Evolutionary conservation across 2,797 vertebrate species (phyloP).

Genomic region (Acanthornis magna): DNA sequence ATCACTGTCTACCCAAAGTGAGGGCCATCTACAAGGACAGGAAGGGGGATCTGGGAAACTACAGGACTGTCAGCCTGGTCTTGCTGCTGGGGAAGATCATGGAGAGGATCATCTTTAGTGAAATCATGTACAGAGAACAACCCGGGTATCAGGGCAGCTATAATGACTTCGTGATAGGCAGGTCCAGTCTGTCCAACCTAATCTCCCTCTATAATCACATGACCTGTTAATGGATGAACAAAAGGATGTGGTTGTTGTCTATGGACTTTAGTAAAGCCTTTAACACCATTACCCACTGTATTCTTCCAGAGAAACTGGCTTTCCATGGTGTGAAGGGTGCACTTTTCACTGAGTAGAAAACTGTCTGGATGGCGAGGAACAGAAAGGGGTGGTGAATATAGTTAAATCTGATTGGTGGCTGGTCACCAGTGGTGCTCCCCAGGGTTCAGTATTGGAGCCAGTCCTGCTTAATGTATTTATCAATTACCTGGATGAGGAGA

Average conservation of each 20-base stretch:
- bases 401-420: neutral
- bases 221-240: neutral
- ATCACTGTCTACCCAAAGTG: neutral
- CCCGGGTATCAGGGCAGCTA: neutral
- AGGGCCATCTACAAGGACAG: neutral
- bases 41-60: neutral
- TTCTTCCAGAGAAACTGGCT: neutral
- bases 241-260: neutral
- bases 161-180: neutral
- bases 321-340: neutral
- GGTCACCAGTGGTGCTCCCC: neutral
- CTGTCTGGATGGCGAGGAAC: neutral
- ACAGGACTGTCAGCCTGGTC: neutral
- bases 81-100: neutral
- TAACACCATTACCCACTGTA: neutral
- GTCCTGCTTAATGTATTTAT: neutral
- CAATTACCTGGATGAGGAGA: neutral
- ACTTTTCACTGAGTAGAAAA: neutral
- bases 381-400: no score
- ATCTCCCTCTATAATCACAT: neutral
- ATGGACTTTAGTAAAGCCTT: neutral
- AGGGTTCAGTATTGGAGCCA: neutral
- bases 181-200: no score
- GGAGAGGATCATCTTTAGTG: neutral
- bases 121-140: neutral